A percentile compares a stretch with the other conserved stretches of the same genome.
Evolutionary conservation across 2,113 vertebrate species (phyloP).

Genomic region (Procavia capensis): DNA sequence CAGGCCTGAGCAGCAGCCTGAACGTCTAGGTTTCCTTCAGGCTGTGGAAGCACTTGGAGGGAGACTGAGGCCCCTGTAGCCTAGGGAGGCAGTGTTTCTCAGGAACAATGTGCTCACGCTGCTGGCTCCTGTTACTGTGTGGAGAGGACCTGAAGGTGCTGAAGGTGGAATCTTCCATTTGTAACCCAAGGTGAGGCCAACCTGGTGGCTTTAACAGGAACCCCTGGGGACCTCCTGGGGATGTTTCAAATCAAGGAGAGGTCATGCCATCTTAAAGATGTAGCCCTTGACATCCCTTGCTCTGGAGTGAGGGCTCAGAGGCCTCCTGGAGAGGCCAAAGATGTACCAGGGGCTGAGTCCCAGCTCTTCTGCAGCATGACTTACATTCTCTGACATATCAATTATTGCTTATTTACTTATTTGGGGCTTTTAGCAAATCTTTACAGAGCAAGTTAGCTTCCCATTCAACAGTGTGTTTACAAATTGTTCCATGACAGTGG

Average conservation of each 20-base stretch:
- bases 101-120: background rate
- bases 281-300: background rate
- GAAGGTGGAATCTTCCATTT: background rate
- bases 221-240: background rate
- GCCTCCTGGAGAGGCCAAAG: background rate
- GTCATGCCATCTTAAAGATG: background rate
- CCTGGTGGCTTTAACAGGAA: background rate
- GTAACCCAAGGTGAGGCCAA: background rate
- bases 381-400: background rate
- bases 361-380: background rate
- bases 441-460: too few relatives aligned
- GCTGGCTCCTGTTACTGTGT: background rate
- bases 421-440: too few relatives aligned
- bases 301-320: background rate
- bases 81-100: accelerated
- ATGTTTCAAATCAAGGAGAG: background rate
- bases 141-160: accelerated
- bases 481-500: too few relatives aligned
- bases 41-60: background rate
- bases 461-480: too few relatives aligned
- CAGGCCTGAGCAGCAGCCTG: background rate
- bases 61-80: background rate
- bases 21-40: background rate
- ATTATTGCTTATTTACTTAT: background rate
- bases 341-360: background rate